These are phyloP conservation scores for Australoheros scitulus DNA, from an alignment of 2,113 vertebrate genomes.

Conservation along the genomic window DNA sequence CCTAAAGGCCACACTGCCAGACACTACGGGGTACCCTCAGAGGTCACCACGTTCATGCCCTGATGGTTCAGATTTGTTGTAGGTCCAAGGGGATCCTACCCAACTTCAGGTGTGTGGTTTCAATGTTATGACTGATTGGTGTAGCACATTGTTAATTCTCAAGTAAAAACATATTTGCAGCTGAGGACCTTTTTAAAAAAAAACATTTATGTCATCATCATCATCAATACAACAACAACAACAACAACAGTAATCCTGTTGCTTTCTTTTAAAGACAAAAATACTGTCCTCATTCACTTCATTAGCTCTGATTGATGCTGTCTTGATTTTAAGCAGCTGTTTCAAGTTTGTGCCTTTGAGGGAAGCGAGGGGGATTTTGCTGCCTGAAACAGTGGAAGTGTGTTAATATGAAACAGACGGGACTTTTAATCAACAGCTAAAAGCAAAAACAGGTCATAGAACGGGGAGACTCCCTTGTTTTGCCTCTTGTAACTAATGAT, in stretches of 20 bases:
- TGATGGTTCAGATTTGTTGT: not conserved
- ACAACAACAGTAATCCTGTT: not conserved
- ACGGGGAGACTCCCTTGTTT: not conserved
- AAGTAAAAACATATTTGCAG: not conserved
- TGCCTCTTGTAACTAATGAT: not conserved
- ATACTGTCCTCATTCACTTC: not conserved
- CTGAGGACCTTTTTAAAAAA: not conserved
- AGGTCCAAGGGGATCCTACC: not conserved
- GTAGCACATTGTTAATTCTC: not conserved
- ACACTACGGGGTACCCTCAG: too few relatives aligned
- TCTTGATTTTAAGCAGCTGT: not conserved
- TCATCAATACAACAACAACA: not conserved
- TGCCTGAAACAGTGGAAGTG: not conserved
- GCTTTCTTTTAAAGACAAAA: not conserved
- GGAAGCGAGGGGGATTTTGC: not conserved
- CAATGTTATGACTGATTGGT: not conserved
- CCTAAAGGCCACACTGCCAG: not conserved
- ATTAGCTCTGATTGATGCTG: not conserved
- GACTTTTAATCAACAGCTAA: not conserved
- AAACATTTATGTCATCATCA: too few relatives aligned
- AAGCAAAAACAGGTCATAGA: not conserved
- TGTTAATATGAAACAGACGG: slow-evolving; percentile 29
- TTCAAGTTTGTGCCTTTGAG: not conserved
- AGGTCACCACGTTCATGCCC: too few relatives aligned
- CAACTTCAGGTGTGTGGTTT: not conserved